These are phyloP conservation scores for Exaiptasia diaphana DNA, from an alignment of 64 coral and sea anemone genomes.

Conservation along the genomic window DNA sequence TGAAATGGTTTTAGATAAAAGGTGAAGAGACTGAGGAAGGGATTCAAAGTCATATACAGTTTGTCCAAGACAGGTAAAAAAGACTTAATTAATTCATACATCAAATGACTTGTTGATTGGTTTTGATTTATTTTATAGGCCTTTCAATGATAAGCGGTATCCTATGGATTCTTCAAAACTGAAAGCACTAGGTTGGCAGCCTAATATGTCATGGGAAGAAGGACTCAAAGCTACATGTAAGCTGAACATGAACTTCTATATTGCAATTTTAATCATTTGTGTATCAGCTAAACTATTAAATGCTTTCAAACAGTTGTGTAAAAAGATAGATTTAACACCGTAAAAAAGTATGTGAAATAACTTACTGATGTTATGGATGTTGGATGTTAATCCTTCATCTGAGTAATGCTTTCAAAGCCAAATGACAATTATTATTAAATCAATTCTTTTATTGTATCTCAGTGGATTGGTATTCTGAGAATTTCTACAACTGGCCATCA, in stretches of 20 bases:
- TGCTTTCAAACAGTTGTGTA: too few species aligned
- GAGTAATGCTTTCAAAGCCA: too few species aligned
- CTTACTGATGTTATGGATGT: too few species aligned
- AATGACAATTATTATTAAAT: too few species aligned
- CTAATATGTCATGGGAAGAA: slow-evolving; percentile 36
- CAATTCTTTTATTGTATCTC: not conserved
- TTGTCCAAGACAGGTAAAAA: slow-evolving; percentile 1
- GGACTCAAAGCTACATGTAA: slow-evolving; percentile 20
- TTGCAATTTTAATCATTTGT: too few species aligned
- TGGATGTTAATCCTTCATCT: too few species aligned
- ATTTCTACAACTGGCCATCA: slow-evolving; percentile 41
- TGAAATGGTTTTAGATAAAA: not conserved
- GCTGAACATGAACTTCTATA: too few species aligned
- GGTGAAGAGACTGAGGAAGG: not conserved
- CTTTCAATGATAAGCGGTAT: slow-evolving; percentile 39
- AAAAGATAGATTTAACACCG: too few species aligned
- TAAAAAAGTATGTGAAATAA: too few species aligned
- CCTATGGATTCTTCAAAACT: slow-evolving; percentile 58
- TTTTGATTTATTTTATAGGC: slow-evolving; percentile 3
- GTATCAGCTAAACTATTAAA: too few species aligned
- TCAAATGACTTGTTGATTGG: not conserved
- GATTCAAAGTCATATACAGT: not conserved
- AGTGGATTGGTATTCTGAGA: slow-evolving; percentile 42
- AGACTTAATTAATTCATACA: not conserved
- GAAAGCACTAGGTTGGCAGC: slow-evolving; percentile 36